Evolutionary conservation across 2,888 invertebrate genomes (phyloP).

Genomic region (Colletes collaris): DNA sequence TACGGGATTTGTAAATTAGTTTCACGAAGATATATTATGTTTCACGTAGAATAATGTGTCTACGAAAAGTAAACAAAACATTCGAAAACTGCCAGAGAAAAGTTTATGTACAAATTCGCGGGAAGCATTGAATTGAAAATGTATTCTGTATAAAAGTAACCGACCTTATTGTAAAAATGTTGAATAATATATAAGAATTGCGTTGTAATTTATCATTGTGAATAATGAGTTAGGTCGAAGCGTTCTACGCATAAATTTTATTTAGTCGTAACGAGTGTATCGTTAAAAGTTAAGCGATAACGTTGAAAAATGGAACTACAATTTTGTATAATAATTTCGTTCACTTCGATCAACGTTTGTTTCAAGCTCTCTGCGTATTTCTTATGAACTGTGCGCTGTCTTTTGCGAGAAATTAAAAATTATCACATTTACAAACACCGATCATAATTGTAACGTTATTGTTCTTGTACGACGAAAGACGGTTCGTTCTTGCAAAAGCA

Average conservation of each 20-base stretch:
- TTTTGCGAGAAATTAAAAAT: not conserved
- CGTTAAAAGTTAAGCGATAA: constrained; percentile 3
- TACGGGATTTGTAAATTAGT: constrained; percentile 7
- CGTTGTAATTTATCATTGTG: constrained; percentile 16
- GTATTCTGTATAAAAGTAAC: constrained; percentile 8
- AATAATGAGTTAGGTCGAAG: constrained; percentile 6
- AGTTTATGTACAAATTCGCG: constrained; percentile 24
- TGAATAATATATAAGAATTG: constrained; percentile 6
- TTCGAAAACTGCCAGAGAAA: constrained; percentile 46
- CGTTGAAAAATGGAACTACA: not conserved
- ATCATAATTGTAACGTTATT: constrained; percentile 1
- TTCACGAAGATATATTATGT: not conserved
- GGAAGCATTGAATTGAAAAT: not conserved
- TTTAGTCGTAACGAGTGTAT: not conserved
- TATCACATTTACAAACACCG: not conserved
- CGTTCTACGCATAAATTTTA: constrained; percentile 7
- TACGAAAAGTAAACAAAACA: not conserved
- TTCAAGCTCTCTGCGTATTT: not conserved
- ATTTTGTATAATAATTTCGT: constrained; percentile 5
- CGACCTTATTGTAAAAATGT: constrained; percentile 31
- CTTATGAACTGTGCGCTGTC: not conserved
- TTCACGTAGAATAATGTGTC: not conserved
- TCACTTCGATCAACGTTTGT: not conserved
- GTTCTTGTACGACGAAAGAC: constrained; percentile 23
- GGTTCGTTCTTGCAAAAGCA: constrained; percentile 47